phyloP scores from a whole-genome alignment of 2,888 invertebrate species.

The Andrena bicolor region DNA sequence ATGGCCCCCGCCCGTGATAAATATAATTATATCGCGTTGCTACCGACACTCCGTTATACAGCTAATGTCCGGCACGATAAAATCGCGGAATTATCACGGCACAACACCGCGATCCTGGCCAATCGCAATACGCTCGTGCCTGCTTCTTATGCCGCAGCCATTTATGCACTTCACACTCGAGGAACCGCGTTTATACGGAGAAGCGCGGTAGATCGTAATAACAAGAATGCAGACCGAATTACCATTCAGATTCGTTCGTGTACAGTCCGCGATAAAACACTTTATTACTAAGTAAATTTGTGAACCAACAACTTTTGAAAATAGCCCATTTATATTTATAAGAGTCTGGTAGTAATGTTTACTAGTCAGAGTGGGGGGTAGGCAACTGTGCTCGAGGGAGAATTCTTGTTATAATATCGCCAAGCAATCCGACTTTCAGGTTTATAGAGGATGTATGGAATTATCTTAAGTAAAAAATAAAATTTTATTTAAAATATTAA shows the following conservation, averaged over 20 bases:
- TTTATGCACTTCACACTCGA: constrained; percentile 46
- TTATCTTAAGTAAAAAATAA: too few relatives aligned
- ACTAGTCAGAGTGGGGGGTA: too few relatives aligned
- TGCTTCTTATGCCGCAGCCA: constrained; percentile 26
- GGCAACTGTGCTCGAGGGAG: too few relatives aligned
- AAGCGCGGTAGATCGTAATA: constrained; percentile 31
- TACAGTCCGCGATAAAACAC: constrained; percentile 8
- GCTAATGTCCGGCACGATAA: constrained; percentile 60
- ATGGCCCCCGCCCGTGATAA: constrained; percentile 52
- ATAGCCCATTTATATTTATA: too few relatives aligned
- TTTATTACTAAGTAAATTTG: too few relatives aligned
- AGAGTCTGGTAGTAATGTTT: too few relatives aligned
- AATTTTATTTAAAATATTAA: too few relatives aligned
- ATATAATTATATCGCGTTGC: constrained; percentile 62
- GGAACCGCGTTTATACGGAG: constrained; percentile 19
- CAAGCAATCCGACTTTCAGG: too few relatives aligned
- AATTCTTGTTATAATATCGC: too few relatives aligned
- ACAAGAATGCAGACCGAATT: constrained; percentile 35
- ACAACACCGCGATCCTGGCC: constrained; percentile 34
- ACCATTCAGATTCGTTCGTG: constrained; percentile 25
- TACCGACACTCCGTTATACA: constrained; percentile 59
- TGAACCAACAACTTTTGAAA: too few relatives aligned
- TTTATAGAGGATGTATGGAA: too few relatives aligned
- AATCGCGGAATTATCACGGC: constrained; percentile 66
- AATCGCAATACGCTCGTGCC: constrained; percentile 53